Base-by-base conservation (phyloP, 2,113 vertebrate species). In the Puffinus mauretanicus region DNA sequence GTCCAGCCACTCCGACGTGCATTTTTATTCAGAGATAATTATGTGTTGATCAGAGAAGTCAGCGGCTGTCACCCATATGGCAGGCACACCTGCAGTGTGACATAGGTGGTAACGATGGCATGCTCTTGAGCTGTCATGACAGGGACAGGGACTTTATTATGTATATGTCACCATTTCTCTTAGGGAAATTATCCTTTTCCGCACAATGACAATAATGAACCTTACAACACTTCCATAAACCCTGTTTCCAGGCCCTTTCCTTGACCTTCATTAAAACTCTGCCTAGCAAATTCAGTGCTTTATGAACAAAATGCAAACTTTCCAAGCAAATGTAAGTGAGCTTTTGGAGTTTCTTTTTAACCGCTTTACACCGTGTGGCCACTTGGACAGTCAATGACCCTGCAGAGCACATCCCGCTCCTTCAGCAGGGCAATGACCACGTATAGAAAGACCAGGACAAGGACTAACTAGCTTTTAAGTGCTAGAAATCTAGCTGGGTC, bases 1-100 rank as follows among this genome's bases (percentile, higher is more conserved):
- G 98, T 98, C 98, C 97, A 97, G 97, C 98, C 94, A 96, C 96
- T 97, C 97, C 95, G 78, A 96, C 70, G 97, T 89, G 94, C 98
- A 98, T 97, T 97, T 98, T 98, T 98, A 98, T 99, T 98, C 98
- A 97, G 98, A 98, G 98, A 98, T 99, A 99, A 99, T 99, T 99
- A 98, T 98, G 98, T 98, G 97, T 98, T 98, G 98, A 98, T 98
- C 98, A 98, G 97, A 98, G 97, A 97, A 98, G 97, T 98, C 98
- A 97, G 96, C 81, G 96, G 97, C 98, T 98, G 98, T 98, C 98
- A 99, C 97, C 98, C 98, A 98, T 97, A 97, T 93, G 98, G 98
- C 97, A 98, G 98, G 98, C 97, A 98, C 98, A 98, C 98, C 98
- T 98, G 97, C 97, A 85, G 98, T 97, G 98, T 98, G 98, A 98